Evolutionary conservation across 2,888 invertebrate genomes (phyloP).

Genomic region (Seira ritae): DNA sequence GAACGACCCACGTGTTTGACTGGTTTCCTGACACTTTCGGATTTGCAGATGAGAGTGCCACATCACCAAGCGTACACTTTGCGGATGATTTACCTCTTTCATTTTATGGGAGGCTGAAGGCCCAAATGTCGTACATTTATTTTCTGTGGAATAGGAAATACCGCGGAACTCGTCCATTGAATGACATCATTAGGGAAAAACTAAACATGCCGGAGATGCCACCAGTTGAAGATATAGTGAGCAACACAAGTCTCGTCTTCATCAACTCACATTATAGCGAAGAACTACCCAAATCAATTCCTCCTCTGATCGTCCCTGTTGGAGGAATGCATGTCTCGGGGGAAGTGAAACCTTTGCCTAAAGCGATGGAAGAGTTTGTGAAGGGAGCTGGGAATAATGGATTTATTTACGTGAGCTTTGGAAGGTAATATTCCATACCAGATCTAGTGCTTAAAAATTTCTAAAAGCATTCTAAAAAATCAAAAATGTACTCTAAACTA

Average conservation of each 20-base stretch:
- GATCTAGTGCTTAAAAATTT: background rate
- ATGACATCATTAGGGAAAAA: constrained; percentile 46
- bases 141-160: constrained; percentile 31
- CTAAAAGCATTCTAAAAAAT: too few relatives aligned
- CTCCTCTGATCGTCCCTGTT: constrained; percentile 53
- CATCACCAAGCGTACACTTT: constrained; percentile 35
- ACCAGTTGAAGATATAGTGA: constrained; percentile 34
- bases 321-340: constrained; percentile 67
- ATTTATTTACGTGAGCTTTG: constrained; percentile 70
- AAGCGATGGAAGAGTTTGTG: constrained; percentile 57
- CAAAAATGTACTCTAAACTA: too few relatives aligned
- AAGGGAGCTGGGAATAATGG: constrained; percentile 52
- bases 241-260: constrained; percentile 53
- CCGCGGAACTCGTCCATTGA: constrained; percentile 18
- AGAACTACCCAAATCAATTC: constrained; percentile 58
- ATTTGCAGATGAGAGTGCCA: constrained; percentile 44
- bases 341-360: constrained; percentile 46
- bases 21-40: constrained; percentile 61
- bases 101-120: constrained; percentile 46
- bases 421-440: too few relatives aligned
- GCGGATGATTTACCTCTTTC: constrained; percentile 46
- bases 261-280: constrained; percentile 65
- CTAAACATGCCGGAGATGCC: constrained; percentile 64
- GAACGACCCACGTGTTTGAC: constrained; percentile 58
- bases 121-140: constrained; percentile 35